These are phyloP conservation scores for Cataglyphis albicans DNA, from an alignment of 2,888 invertebrate species.

Conservation along the genomic window DNA sequence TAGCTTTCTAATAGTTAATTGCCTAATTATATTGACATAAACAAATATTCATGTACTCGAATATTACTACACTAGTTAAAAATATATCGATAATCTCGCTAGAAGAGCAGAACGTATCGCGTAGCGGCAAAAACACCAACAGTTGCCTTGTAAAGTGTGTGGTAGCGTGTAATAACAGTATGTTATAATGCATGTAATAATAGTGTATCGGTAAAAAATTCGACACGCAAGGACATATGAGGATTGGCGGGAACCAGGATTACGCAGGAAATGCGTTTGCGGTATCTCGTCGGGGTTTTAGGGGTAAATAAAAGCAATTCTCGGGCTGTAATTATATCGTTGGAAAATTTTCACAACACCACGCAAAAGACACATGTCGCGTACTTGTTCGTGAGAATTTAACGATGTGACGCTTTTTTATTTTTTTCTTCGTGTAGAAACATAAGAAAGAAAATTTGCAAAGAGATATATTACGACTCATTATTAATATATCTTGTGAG, in stretches of 20 bases:
- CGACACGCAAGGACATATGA: conserved; percentile 42
- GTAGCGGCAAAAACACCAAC: conserved; percentile 16
- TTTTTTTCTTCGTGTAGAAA: not conserved
- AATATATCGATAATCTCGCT: not conserved
- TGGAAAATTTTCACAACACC: conserved; percentile 26
- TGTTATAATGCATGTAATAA: conserved; percentile 36
- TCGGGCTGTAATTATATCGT: conserved; percentile 16
- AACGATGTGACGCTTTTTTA: not conserved
- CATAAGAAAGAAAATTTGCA: not conserved
- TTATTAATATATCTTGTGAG: not conserved
- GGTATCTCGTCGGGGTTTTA: conserved; percentile 24
- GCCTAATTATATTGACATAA: not conserved
- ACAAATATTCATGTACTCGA: not conserved
- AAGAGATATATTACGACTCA: not conserved
- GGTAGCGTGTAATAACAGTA: conserved; percentile 32
- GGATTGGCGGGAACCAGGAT: conserved; percentile 32
- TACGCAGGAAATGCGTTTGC: conserved; percentile 45
- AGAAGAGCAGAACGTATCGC: not conserved
- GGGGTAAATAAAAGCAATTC: conserved; percentile 41
- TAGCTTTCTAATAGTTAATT: not conserved
- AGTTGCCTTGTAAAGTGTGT: conserved; percentile 27
- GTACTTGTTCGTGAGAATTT: conserved; percentile 26
- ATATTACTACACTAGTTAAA: not conserved
- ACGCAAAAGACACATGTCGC: conserved; percentile 20
- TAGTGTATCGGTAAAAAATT: conserved; percentile 20